Evolutionary conservation across 2,888 invertebrate genomes (phyloP).

Genomic region (Polyommatus icarus): DNA sequence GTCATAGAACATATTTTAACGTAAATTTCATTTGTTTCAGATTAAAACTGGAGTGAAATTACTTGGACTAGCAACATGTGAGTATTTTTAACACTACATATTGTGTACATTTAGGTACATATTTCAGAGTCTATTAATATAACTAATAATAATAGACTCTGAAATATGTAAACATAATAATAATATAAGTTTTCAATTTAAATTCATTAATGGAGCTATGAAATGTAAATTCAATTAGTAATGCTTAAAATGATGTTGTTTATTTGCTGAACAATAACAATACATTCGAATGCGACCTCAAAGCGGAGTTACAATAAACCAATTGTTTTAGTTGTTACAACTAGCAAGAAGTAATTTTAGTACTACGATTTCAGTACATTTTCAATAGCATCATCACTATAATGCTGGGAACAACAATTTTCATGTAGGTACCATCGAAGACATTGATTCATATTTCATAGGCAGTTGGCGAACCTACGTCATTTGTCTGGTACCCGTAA

Average conservation of each 20-base stretch:
- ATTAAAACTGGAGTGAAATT: neutral
- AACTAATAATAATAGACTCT: neutral
- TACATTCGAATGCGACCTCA: neutral
- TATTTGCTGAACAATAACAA: constrained; percentile 4
- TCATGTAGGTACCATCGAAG: no score
- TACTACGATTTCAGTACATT: neutral
- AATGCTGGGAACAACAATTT: no score
- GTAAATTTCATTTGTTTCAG: neutral
- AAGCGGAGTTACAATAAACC: neutral
- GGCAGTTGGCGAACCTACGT: no score
- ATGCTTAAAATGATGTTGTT: neutral
- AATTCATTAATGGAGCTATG: neutral
- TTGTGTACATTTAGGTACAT: no score
- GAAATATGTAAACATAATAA: no score
- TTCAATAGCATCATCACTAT: neutral
- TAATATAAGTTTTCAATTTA: neutral
- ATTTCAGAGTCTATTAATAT: no score
- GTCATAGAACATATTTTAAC: neutral
- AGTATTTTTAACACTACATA: neutral
- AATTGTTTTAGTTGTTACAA: neutral
- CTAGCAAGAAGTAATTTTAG: neutral
- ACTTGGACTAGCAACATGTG: neutral
- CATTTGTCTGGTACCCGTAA: no score
- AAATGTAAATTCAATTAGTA: neutral
- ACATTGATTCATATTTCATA: no score